Evolutionary conservation across 2,888 invertebrate genomes (phyloP).

Genomic region (Brachypterus glaber): DNA sequence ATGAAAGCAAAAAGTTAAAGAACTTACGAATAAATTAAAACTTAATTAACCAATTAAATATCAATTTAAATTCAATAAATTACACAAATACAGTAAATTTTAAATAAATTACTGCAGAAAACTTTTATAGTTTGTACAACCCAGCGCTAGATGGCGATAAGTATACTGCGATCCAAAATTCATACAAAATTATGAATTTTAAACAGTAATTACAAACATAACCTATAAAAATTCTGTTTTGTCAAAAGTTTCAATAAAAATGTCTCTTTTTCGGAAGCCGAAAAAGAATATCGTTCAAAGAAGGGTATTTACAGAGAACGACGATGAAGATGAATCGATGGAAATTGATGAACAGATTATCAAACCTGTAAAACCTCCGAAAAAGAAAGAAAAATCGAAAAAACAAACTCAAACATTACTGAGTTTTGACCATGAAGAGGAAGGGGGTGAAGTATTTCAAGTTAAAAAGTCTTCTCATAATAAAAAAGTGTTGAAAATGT

Average conservation of each 20-base stretch:
- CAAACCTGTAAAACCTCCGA: slow-evolving; percentile 27
- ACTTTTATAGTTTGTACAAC: no score
- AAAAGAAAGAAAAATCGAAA: slow-evolving; percentile 44
- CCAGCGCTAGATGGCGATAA: no score
- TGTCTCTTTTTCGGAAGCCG: slow-evolving; percentile 84
- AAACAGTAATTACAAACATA: not conserved
- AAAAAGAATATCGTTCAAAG: slow-evolving; percentile 67
- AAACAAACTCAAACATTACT: slow-evolving; percentile 51
- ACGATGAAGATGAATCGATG: slow-evolving; percentile 50
- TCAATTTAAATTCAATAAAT: no score
- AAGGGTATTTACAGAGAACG: slow-evolving; percentile 59
- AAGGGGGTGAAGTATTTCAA: slow-evolving; percentile 83
- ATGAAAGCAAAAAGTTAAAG: no score
- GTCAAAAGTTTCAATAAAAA: no score
- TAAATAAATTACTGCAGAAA: no score
- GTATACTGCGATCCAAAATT: no score
- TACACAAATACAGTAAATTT: no score
- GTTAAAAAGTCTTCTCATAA: slow-evolving; percentile 93
- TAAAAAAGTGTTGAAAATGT: slow-evolving; percentile 74
- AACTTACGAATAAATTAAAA: no score
- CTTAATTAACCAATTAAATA: no score
- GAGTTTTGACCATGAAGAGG: slow-evolving; percentile 75
- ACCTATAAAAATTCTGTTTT: no score
- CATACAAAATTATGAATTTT: no score
- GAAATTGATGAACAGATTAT: slow-evolving; percentile 36